Conservation (phyloP, 2,113 vertebrate genomes). For the Phasianus colchicus region DNA sequence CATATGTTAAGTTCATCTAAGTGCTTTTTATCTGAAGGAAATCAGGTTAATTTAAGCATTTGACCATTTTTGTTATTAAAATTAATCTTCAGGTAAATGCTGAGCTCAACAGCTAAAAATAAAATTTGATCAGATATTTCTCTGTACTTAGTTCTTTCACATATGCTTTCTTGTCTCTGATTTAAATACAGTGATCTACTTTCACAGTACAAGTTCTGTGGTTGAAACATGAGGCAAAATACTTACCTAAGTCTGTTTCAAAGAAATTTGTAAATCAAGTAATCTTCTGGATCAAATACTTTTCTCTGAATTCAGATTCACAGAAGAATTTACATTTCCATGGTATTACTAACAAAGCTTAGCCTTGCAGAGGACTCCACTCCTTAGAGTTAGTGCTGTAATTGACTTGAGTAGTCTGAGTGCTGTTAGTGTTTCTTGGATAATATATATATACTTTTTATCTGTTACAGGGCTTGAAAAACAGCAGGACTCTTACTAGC, state of each 20-base stretch:
- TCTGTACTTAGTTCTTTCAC: not conserved
- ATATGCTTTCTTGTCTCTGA: not conserved
- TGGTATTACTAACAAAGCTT: not conserved
- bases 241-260: not conserved
- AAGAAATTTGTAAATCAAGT: not conserved
- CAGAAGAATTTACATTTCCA: not conserved
- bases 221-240: not conserved
- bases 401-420: not conserved
- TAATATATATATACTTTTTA: not conserved
- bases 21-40: not conserved
- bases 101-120: not conserved
- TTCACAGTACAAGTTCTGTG: not conserved
- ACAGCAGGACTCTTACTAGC: not conserved
- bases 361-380: not conserved
- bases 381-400: not conserved
- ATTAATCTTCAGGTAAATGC: not conserved
- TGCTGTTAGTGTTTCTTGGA: not conserved
- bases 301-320: not conserved
- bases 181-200: not conserved
- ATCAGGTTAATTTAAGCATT: not conserved
- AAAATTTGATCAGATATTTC: not conserved
- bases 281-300: not conserved
- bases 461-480: not conserved
- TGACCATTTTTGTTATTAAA: not conserved
- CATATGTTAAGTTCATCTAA: not conserved